A percentile compares a stretch with the other conserved stretches of the same genome.
Conservation (phyloP, 2,888 invertebrate species). For the Leptopilina syphax region DNA sequence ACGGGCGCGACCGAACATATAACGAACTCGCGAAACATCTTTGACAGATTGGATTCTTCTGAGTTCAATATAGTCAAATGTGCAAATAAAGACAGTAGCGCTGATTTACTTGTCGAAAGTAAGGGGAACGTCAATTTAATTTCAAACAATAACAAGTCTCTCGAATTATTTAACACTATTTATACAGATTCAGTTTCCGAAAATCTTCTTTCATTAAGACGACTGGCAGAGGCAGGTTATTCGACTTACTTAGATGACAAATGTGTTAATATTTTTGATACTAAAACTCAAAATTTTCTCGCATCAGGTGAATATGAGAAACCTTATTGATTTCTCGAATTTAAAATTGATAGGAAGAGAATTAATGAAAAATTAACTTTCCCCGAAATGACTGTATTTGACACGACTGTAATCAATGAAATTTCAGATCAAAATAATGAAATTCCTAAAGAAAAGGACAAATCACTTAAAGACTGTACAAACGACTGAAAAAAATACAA, state of each 20-base stretch:
- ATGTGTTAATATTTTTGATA: neutral
- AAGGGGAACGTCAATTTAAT: slow-evolving; percentile 26
- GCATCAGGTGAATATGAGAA: neutral
- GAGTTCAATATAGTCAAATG: slow-evolving; percentile 45
- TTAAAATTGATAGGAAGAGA: neutral
- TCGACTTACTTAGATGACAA: slow-evolving; percentile 1
- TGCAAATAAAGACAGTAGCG: slow-evolving; percentile 42
- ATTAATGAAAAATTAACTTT: neutral
- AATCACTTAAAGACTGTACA: neutral
- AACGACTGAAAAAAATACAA: neutral
- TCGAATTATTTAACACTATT: slow-evolving; percentile 37
- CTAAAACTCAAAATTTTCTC: neutral
- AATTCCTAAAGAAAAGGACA: neutral
- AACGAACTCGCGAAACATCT: slow-evolving; percentile 41
- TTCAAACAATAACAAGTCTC: neutral
- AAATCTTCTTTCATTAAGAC: slow-evolving; percentile 36
- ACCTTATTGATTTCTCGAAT: slow-evolving; percentile 22
- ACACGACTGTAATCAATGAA: neutral
- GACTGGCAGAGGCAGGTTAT: slow-evolving; percentile 22
- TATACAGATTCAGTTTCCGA: slow-evolving; percentile 9
- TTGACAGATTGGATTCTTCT: slow-evolving; percentile 24
- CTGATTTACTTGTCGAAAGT: slow-evolving; percentile 40
- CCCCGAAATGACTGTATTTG: neutral
- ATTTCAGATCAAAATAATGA: neutral
- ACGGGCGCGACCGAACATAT: slow-evolving; percentile 46